A percentile compares a stretch with the other conserved stretches of the same genome.
Evolutionary conservation across 1,140 invertebrate species (phyloP).

Genomic region (Tetragonula clypearis): DNA sequence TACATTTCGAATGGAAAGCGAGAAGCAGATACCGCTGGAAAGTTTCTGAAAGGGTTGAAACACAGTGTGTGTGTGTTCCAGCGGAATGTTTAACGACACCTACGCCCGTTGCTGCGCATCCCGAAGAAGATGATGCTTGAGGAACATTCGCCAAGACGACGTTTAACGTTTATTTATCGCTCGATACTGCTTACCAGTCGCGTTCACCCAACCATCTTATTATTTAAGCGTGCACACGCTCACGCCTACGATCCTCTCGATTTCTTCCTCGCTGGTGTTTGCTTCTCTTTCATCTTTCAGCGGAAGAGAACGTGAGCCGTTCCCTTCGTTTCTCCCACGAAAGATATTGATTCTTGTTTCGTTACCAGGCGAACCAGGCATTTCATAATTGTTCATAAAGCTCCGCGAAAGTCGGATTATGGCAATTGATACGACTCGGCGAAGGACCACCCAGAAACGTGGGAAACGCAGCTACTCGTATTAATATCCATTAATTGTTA

Average conservation of each 20-base stretch:
- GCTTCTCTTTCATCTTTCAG: not conserved
- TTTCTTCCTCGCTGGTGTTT: not conserved
- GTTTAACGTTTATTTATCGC: constrained; percentile 50
- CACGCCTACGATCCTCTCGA: constrained; percentile 17
- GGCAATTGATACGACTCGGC: no score
- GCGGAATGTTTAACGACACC: constrained; percentile 57
- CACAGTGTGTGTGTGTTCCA: constrained; percentile 50
- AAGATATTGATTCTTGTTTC: not conserved
- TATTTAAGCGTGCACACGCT: constrained; percentile 45
- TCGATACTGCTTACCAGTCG: constrained; percentile 37
- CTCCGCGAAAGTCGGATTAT: no score
- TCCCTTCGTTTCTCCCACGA: not conserved
- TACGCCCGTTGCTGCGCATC: constrained; percentile 24
- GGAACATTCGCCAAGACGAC: constrained; percentile 32
- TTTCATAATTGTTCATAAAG: no score
- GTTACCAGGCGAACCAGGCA: not conserved
- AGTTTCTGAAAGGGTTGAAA: constrained; percentile 9
- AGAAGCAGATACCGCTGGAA: constrained; percentile 1
- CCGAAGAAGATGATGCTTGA: constrained; percentile 43
- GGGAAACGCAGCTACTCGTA: no score
- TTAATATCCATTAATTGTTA: no score
- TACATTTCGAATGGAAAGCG: not conserved
- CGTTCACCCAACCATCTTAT: constrained; percentile 39
- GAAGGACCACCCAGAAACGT: no score
- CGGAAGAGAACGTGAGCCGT: not conserved